A percentile compares a stretch with the other conserved stretches of the same genome.
These are phyloP conservation scores for Threskiornis aethiopicus DNA, from an alignment of 2,797 vertebrate genomes.

Conservation along the genomic window DNA sequence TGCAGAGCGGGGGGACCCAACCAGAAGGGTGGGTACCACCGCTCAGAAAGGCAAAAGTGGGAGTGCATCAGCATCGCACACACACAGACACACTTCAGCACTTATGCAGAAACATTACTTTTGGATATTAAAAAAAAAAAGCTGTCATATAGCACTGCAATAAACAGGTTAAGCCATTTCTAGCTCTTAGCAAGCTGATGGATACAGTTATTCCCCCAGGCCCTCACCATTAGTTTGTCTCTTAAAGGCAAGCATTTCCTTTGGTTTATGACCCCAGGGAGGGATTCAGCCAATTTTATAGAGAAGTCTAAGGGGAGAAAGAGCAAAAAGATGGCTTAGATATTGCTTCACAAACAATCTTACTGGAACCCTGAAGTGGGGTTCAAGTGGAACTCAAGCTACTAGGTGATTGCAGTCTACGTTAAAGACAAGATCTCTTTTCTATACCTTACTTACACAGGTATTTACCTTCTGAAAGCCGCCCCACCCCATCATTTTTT, in stretches of 20 bases:
- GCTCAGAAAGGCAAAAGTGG: not conserved
- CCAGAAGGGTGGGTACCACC: too few relatives aligned
- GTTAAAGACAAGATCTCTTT: not conserved
- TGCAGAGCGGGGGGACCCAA: not conserved
- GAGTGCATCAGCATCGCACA: rapidly evolving
- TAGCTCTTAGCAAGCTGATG: not conserved
- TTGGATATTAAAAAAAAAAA: not conserved
- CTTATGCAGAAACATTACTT: not conserved
- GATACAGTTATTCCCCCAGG: not conserved
- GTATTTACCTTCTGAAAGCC: not conserved
- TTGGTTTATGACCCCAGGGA: not conserved
- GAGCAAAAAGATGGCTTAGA: not conserved
- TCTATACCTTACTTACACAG: rapidly evolving
- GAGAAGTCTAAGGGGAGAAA: not conserved
- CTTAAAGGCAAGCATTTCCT: not conserved
- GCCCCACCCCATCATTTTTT: not conserved
- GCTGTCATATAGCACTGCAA: not conserved
- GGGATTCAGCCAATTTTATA: not conserved
- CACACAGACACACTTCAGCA: rapidly evolving
- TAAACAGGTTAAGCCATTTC: not conserved
- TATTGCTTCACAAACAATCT: not conserved
- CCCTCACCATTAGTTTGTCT: not conserved
- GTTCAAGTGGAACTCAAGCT: not conserved
- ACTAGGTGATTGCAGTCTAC: not conserved
- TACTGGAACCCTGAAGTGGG: not conserved